These are phyloP conservation scores for Tetramorium alpestre DNA, from an alignment of 1,140 invertebrate species.

Conservation along the genomic window DNA sequence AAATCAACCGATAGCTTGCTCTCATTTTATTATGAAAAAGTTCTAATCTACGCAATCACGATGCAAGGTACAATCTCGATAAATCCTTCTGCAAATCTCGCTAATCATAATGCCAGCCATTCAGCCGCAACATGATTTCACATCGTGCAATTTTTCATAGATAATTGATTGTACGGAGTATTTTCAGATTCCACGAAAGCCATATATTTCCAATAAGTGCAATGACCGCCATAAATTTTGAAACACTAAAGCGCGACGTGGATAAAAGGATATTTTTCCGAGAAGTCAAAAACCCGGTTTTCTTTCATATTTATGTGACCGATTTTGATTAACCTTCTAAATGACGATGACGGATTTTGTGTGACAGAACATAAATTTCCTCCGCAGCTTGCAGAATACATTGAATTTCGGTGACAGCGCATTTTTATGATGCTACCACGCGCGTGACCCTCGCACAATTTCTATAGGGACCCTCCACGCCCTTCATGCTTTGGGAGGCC, in stretches of 20 bases:
- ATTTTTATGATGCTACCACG: background rate
- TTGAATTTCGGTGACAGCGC: conserved; percentile 12
- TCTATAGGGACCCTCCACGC: conserved; percentile 35
- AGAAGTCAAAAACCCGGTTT: background rate
- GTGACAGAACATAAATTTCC: background rate
- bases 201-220: background rate
- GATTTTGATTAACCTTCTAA: background rate
- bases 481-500: conserved; percentile 36
- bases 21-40: conserved; percentile 7
- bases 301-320: background rate
- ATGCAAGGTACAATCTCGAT: conserved; percentile 11
- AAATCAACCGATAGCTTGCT: background rate
- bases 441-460: conserved; percentile 43
- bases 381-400: background rate
- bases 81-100: background rate
- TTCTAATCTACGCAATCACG: conserved; percentile 24
- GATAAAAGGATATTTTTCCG: background rate
- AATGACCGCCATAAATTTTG: background rate
- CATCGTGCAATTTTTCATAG: background rate
- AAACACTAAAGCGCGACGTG: background rate
- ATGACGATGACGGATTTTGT: background rate
- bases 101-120: background rate
- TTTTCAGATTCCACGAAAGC: background rate
- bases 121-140: background rate
- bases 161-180: background rate